phyloP scores from a whole-genome alignment of 1,140 invertebrate species.

The Drosophila gunungcola region DNA sequence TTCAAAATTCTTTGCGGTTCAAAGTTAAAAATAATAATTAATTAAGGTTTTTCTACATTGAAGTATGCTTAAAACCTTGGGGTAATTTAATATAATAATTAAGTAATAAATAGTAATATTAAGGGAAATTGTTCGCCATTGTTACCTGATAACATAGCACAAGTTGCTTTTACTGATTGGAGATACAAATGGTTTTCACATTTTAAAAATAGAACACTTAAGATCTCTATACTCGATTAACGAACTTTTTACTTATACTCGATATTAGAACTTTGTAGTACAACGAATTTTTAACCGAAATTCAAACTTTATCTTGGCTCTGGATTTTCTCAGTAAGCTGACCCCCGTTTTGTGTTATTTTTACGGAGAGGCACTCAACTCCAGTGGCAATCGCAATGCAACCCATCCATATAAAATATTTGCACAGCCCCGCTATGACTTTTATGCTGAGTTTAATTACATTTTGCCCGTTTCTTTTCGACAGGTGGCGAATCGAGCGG shows the following conservation, averaged over 20 bases:
- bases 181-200: too few relatives aligned
- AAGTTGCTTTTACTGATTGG: too few relatives aligned
- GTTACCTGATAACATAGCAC: too few relatives aligned
- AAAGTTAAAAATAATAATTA: too few relatives aligned
- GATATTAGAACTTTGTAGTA: neutral
- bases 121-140: too few relatives aligned
- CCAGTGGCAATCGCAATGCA: constrained; percentile 38
- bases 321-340: neutral
- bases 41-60: too few relatives aligned
- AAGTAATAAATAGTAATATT: too few relatives aligned
- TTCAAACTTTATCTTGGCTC: neutral
- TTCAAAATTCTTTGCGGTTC: too few relatives aligned
- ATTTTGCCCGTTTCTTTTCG: constrained; percentile 57
- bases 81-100: too few relatives aligned
- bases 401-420: constrained; percentile 45
- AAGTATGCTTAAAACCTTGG: too few relatives aligned
- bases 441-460: constrained; percentile 65
- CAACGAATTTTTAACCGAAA: neutral
- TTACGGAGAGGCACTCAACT: constrained; percentile 10
- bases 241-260: neutral
- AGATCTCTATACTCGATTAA: neutral
- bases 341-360: constrained; percentile 9
- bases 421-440: constrained; percentile 23
- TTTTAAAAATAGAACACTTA: too few relatives aligned
- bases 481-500: constrained; percentile 89